phyloP scores from a whole-genome alignment of 2,797 vertebrate species.

The Sebastes wilsoni region DNA sequence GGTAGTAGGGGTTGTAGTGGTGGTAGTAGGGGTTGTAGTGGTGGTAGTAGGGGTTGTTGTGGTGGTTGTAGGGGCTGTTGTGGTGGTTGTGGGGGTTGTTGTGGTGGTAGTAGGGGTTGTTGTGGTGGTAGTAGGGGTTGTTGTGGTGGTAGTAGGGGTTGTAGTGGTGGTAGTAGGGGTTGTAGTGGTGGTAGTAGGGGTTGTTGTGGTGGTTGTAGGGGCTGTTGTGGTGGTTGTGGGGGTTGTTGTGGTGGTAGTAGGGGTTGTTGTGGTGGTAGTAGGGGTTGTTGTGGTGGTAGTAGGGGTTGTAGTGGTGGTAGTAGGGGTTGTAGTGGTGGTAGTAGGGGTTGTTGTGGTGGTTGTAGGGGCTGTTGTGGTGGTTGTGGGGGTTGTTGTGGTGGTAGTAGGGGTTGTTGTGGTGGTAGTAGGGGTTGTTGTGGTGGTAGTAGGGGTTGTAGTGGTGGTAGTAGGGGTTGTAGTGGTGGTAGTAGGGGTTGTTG shows the following conservation, averaged over 20 bases:
- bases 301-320: background rate
- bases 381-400: background rate
- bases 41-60: rapidly evolving
- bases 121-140: background rate
- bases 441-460: background rate
- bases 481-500: background rate
- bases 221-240: background rate
- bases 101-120: background rate
- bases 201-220: background rate
- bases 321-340: background rate
- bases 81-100: background rate
- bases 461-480: background rate
- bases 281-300: background rate
- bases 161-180: rapidly evolving
- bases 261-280: too few species aligned
- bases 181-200: rapidly evolving
- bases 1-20: rapidly evolving
- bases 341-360: background rate
- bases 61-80: background rate
- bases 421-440: background rate
- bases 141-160: rapidly evolving
- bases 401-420: background rate
- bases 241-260: background rate
- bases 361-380: background rate
- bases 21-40: rapidly evolving